Conservation (phyloP, 2,888 invertebrate species). For the Desoria tigrina region DNA sequence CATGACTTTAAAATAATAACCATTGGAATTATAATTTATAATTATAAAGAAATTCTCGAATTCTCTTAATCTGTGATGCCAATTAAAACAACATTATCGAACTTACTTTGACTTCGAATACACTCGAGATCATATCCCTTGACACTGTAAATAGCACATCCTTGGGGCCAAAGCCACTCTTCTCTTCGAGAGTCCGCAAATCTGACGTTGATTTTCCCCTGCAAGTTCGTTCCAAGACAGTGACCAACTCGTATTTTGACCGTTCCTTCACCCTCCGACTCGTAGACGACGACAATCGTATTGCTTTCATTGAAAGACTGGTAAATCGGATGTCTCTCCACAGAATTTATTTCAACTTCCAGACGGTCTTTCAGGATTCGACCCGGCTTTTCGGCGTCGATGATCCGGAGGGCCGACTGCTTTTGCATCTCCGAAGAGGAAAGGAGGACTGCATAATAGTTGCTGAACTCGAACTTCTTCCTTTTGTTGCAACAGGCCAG, state of each 20-base stretch:
- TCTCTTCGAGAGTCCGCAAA: background rate
- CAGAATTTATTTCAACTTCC: background rate
- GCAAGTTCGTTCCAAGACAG: conserved; percentile 1
- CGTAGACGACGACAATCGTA: conserved; percentile 4
- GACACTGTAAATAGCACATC: background rate
- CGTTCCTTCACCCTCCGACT: background rate
- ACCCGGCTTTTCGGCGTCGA: too few relatives aligned
- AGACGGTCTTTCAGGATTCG: too few relatives aligned
- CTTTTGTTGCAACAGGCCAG: background rate
- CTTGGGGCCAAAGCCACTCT: conserved; percentile 7
- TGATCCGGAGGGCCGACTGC: too few relatives aligned
- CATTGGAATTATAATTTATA: too few relatives aligned
- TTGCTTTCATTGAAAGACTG: conserved; percentile 7
- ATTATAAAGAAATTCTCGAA: too few relatives aligned
- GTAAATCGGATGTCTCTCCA: background rate
- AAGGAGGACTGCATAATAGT: conserved; percentile 1
- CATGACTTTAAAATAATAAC: too few relatives aligned
- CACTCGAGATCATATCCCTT: conserved; percentile 10
- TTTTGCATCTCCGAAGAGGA: too few relatives aligned
- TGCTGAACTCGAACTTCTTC: background rate
- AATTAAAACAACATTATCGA: too few relatives aligned
- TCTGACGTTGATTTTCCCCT: background rate
- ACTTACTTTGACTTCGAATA: conserved; percentile 3
- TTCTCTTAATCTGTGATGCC: too few relatives aligned
- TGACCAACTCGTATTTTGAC: background rate